phyloP scores from a whole-genome alignment of 2,888 invertebrate genomes.

The Plagiodera versicolora region DNA sequence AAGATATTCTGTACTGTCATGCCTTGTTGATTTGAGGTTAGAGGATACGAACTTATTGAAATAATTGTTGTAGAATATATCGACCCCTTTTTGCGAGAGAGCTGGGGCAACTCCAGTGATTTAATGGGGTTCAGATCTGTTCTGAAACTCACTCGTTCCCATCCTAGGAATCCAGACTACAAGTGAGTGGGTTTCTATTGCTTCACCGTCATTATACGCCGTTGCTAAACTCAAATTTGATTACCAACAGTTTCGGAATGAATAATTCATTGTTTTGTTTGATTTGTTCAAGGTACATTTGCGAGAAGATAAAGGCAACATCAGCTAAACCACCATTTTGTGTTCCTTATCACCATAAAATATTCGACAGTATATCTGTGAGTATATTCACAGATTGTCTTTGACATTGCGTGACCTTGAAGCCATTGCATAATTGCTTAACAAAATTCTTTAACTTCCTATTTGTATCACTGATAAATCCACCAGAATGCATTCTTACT shows the following conservation, averaged over 20 bases:
- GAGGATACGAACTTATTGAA: neutral
- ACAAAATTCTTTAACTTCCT: too few species aligned
- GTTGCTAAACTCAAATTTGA: neutral
- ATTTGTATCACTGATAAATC: too few species aligned
- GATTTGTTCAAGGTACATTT: conserved; percentile 60
- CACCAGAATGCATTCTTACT: too few species aligned
- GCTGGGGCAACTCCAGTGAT: conserved; percentile 60
- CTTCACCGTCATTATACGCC: neutral
- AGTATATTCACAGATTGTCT: conserved; percentile 45
- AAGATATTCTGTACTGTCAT: too few species aligned
- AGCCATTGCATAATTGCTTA: neutral
- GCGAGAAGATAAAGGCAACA: conserved; percentile 69
- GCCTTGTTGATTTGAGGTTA: too few species aligned
- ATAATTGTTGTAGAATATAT: conserved; percentile 64
- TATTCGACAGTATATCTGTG: conserved; percentile 72
- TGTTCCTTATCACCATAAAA: conserved; percentile 75
- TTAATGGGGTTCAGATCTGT: conserved; percentile 76
- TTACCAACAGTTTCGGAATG: too few species aligned
- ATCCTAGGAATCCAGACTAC: conserved; percentile 74
- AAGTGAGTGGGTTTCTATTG: conserved; percentile 57
- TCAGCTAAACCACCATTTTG: conserved; percentile 75
- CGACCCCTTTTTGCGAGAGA: conserved; percentile 65
- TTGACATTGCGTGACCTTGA: neutral
- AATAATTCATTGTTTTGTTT: neutral
- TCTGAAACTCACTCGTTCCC: conserved; percentile 76